Conservation (phyloP, 2,797 vertebrate genomes). For the Cygnus olor region DNA sequence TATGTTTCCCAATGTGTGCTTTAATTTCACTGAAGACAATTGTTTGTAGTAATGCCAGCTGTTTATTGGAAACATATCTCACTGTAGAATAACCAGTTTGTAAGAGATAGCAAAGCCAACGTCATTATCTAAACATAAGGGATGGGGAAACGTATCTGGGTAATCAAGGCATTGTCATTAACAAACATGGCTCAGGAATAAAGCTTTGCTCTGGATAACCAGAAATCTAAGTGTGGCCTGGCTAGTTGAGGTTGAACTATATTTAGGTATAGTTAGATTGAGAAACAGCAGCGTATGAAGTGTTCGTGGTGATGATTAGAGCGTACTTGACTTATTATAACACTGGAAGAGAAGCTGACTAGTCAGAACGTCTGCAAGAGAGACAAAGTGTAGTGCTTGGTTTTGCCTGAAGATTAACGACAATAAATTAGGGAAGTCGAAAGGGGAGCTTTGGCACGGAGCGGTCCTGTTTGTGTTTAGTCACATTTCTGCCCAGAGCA, state of each 20-base stretch:
- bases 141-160: not conserved
- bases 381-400: not conserved
- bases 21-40: constrained; percentile 13
- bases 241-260: constrained; percentile 26
- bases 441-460: not conserved
- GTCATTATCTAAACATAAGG: not conserved
- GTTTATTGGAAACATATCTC: not conserved
- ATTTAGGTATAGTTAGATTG: constrained; percentile 1
- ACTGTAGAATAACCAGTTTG: not conserved
- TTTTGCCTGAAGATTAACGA: constrained; percentile 4
- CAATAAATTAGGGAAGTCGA: not conserved
- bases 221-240: not conserved
- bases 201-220: constrained; percentile 10
- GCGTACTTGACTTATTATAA: not conserved
- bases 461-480: not conserved
- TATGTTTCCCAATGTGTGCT: constrained; percentile 7
- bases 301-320: not conserved
- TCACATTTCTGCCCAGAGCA: not conserved
- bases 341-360: not conserved
- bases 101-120: not conserved
- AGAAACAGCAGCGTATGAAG: not conserved
- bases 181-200: not conserved
- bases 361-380: constrained; percentile 9
- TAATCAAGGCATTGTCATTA: not conserved
- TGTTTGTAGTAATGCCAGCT: not conserved